Evolutionary conservation across 2,888 invertebrate genomes (phyloP), one percentile per base, ranked within the genome.

Genomic region (Drosophila dives): DNA sequence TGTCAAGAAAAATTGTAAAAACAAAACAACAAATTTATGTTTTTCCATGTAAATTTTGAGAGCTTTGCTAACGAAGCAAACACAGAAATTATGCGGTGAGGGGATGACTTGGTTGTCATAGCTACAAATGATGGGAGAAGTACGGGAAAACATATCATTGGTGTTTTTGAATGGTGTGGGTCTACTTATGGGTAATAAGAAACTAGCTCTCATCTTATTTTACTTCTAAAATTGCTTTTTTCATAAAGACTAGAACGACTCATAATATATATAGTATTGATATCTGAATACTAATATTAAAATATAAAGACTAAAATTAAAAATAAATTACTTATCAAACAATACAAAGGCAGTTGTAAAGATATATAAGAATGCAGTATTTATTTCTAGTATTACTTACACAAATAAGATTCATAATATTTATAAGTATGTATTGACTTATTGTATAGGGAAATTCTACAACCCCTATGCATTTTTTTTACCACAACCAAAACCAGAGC

Each of bases 41-140:
- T 77, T 83, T 79, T 72, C 58, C 63, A 90, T 86, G 86, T 69
- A 89, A 86, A 90, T 86, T 77, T 66, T 17, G 36, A 38, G 23
- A 38, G 32, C 55, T 58, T 51, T 60, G 77, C 81, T 87, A 85
- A 85, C 83, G 85, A 85, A 88, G 85, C 86, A 87, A 87, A 85
- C 59, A 86, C 42, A 64, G 26, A 29, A 45, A 20, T 20, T 10
- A 42, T 23, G 29, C 20, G 32, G 48, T 11, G 55, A 49, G 59
- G 34, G 48, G 11, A 15, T 33, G 12, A 33, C 10, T 36, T 17
- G 33, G 20, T 36, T 55, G 20, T 38, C n/a, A 3, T 20, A 33
- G 15, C 23, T 1, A 12, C 15, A 38, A 32, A 23, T 40, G 20
- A 29, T 54, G 34, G 34, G 23, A 15, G 20, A 3, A 29, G 11